A percentile compares a stretch with the other conserved stretches of the same genome.
phyloP scores from a whole-genome alignment of 2,888 invertebrate species.

The Ormyrus nitidulus region DNA sequence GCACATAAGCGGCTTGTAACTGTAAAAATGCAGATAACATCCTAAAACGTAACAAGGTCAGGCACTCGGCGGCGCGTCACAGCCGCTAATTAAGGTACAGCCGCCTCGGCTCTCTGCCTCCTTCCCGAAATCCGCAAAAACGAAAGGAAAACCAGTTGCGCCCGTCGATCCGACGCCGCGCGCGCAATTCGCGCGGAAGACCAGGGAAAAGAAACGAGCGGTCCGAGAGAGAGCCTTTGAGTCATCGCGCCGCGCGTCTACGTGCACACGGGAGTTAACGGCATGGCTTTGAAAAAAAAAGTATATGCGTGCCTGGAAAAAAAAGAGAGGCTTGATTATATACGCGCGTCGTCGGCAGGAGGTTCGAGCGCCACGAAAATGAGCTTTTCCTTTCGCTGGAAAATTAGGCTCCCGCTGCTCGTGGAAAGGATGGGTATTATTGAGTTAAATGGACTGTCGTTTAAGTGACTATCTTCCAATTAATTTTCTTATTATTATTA shows the following conservation, averaged over 20 bases:
- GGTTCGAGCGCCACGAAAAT: too few species aligned
- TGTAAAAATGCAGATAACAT: not conserved
- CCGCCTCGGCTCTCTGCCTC: not conserved
- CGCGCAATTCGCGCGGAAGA: not conserved
- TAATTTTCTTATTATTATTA: too few species aligned
- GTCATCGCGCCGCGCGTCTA: not conserved
- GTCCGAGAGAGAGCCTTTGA: not conserved
- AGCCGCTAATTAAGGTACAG: constrained; percentile 26
- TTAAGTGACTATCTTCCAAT: too few species aligned
- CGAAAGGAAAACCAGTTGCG: constrained; percentile 51
- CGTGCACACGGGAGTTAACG: too few species aligned
- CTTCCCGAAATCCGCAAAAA: constrained; percentile 50
- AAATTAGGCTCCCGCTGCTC: too few species aligned
- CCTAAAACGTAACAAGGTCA: constrained; percentile 2
- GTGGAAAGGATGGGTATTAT: too few species aligned
- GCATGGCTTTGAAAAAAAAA: not conserved
- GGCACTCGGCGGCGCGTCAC: not conserved
- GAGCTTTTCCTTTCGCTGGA: too few species aligned
- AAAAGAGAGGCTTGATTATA: too few species aligned
- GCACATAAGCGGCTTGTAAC: too few species aligned
- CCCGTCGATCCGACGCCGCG: not conserved
- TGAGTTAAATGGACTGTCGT: too few species aligned
- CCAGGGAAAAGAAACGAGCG: constrained; percentile 31
- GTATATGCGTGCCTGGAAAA: too few species aligned
- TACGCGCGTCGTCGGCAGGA: too few species aligned